Base-by-base conservation (phyloP, 1,140 invertebrate species). In the Diorhabda sublineata region DNA sequence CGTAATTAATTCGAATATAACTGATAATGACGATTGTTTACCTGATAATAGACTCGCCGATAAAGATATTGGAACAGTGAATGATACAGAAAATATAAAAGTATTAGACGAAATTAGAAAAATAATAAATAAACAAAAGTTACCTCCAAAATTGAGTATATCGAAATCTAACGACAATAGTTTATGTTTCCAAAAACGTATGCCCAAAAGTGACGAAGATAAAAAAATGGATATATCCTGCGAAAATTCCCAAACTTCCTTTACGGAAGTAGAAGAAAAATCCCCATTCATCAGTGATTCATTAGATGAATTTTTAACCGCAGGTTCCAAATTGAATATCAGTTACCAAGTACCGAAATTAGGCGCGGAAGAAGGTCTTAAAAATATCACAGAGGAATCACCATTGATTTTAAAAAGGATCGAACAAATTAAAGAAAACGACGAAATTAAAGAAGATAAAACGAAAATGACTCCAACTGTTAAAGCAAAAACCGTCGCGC, bases 401-500 rank as follows among this genome's bases (percentile, higher is more conserved):
- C 69, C 70, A 45, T 43, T 73, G 43, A 64, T 66, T 11, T 7
- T 44, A n/a, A 45, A 63, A 43, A 45, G 42, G 3, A 52, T 64
- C 5, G 5, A 9, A 7, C 42, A 70, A 60, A n/a, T 61, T 41
- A 66, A 66, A 57, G 60, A 71, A 60, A 56, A 61, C n/a, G 45
- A 52, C 45, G 8, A 5, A 52, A 5, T 2, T 6, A 42, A 43
- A 6, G 58, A 68, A 41, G 74, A 74, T 69, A 59, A 58, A 67
- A 69, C 71, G 68, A 45, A 26, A 56, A 62, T 68, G 9, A 75
- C 75, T 66, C 66, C 72, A 11, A 74, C 72, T 72, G 68, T 76
- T 5, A 81, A 81, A 70, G 72, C 78, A 5, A 80, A 78, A 76
- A 81, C 79, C 9, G 70, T 81, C 41, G 79, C 79, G 5, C 78